phyloP scores from a whole-genome alignment of 2,888 invertebrate genomes.

The Pharmacophagus antenor region DNA sequence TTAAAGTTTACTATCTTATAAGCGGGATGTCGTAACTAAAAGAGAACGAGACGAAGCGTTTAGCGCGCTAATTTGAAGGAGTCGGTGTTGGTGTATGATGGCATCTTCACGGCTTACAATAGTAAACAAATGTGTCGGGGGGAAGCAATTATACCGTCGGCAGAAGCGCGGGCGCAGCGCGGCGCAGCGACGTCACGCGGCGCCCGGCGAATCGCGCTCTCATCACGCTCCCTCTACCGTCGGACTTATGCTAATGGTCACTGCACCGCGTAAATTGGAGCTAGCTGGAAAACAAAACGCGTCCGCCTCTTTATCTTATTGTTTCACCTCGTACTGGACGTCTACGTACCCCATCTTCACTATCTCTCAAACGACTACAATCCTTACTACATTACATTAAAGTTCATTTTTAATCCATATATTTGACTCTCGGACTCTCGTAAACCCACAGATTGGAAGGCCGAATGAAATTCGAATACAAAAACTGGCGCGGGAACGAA shows the following conservation, averaged over 20 bases:
- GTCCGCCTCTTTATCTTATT: conserved; percentile 78
- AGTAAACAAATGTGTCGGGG: conserved; percentile 79
- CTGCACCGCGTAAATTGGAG: conserved; percentile 76
- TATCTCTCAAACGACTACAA: conserved; percentile 43
- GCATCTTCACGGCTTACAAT: conserved; percentile 79
- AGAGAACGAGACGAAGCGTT: conserved; percentile 40
- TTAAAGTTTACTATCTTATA: conserved; percentile 19
- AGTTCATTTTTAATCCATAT: conserved; percentile 50
- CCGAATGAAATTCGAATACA: conserved; percentile 74
- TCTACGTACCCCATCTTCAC: conserved; percentile 40
- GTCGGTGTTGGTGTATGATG: conserved; percentile 67
- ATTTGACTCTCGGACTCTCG: conserved; percentile 48
- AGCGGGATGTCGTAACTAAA: conserved; percentile 35
- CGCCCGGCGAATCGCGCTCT: conserved; percentile 65
- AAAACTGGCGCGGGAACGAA: conserved; percentile 76
- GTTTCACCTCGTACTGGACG: conserved; percentile 52
- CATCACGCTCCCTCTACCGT: conserved; percentile 64
- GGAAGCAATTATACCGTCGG: conserved; percentile 65
- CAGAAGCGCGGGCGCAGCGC: conserved; percentile 40
- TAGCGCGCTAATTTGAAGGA: conserved; percentile 74
- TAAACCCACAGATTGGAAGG: conserved; percentile 67
- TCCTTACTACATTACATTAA: conserved; percentile 51
- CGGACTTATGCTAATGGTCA: conserved; percentile 79
- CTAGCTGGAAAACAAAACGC: conserved; percentile 74
- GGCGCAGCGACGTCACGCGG: conserved; percentile 54